A percentile compares a stretch with the other conserved stretches of the same genome.
Conservation (phyloP, 2,888 invertebrate species). For the Amblyjoppa fuscipennis region DNA sequence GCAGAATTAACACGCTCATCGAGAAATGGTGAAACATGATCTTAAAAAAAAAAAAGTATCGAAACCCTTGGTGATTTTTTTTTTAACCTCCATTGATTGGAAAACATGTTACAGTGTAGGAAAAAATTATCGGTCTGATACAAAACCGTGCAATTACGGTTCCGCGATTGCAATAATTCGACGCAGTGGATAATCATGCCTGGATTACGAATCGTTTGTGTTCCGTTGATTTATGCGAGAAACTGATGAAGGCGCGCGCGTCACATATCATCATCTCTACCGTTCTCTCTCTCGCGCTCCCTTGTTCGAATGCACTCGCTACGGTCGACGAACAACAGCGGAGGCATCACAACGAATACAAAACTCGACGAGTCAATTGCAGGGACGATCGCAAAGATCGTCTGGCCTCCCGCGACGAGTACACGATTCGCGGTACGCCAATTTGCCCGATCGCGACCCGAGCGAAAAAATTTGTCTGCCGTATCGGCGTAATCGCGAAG, state of each 20-base stretch:
- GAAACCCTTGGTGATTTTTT: neutral
- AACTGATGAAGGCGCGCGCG: conserved; percentile 25
- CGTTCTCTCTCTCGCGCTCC: neutral
- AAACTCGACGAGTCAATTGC: conserved; percentile 50
- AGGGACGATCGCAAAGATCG: conserved; percentile 50
- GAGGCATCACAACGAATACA: neutral
- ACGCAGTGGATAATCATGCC: conserved; percentile 37
- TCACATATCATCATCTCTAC: conserved; percentile 13
- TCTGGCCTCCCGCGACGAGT: conserved; percentile 30
- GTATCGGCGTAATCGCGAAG: neutral
- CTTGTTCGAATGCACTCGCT: conserved; percentile 3
- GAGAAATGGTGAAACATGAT: too few species aligned
- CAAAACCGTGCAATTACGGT: conserved; percentile 31
- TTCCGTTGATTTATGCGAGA: conserved; percentile 36
- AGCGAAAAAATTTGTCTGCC: conserved; percentile 22
- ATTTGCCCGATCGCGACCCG: conserved; percentile 36
- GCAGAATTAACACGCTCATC: too few species aligned
- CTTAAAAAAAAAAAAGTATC: too few species aligned
- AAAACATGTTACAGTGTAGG: neutral
- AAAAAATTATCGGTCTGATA: neutral
- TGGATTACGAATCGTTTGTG: conserved; percentile 42
- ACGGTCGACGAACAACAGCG: neutral
- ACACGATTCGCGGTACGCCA: conserved; percentile 55
- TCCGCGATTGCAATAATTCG: conserved; percentile 50
- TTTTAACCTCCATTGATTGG: conserved; percentile 19